Percentiles rank a stretch among this genome's conserved stretches.
phyloP scores from a whole-genome alignment of 1,140 invertebrate species.

The Drosophila tristis region DNA sequence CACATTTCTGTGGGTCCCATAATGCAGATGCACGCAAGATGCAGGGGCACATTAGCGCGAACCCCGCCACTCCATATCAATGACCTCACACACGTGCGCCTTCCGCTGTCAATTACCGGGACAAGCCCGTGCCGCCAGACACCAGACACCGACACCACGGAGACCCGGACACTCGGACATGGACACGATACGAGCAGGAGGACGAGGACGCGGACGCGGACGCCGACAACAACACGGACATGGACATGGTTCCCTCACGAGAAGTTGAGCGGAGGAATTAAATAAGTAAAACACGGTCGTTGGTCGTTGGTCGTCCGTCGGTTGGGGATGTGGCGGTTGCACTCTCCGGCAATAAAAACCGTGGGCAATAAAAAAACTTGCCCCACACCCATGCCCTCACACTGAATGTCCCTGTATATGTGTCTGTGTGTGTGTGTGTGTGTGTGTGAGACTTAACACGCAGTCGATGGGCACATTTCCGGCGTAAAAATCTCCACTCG shows the following conservation, averaged over 20 bases:
- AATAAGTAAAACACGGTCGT: slow-evolving; percentile 71
- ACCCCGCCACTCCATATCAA: slow-evolving; percentile 54
- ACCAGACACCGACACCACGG: slow-evolving; percentile 15
- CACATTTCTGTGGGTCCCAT: slow-evolving; percentile 13
- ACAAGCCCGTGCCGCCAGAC: slow-evolving; percentile 5
- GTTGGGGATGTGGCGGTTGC: slow-evolving; percentile 18
- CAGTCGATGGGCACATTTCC: slow-evolving; percentile 79
- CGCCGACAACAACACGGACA: not conserved
- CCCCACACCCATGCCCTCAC: slow-evolving; percentile 8
- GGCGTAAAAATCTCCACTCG: slow-evolving; percentile 68
- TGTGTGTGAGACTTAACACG: slow-evolving; percentile 73
- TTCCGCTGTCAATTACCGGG: slow-evolving; percentile 58
- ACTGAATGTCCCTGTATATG: slow-evolving; percentile 32
- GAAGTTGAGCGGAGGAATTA: slow-evolving; percentile 64
- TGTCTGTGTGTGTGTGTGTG: slow-evolving; percentile 23
- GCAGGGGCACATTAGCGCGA: slow-evolving; percentile 48
- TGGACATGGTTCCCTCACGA: slow-evolving; percentile 10
- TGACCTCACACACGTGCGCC: slow-evolving; percentile 58
- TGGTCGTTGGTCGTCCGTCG: not conserved
- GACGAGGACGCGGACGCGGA: too few species aligned
- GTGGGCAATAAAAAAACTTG: slow-evolving; percentile 54
- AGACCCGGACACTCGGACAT: slow-evolving; percentile 12
- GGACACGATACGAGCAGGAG: slow-evolving; percentile 3
- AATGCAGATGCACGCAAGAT: slow-evolving; percentile 24
- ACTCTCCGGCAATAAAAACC: slow-evolving; percentile 71